These are phyloP conservation scores for Pimephales promelas DNA, from an alignment of 2,113 vertebrate genomes.

Conservation along the genomic window DNA sequence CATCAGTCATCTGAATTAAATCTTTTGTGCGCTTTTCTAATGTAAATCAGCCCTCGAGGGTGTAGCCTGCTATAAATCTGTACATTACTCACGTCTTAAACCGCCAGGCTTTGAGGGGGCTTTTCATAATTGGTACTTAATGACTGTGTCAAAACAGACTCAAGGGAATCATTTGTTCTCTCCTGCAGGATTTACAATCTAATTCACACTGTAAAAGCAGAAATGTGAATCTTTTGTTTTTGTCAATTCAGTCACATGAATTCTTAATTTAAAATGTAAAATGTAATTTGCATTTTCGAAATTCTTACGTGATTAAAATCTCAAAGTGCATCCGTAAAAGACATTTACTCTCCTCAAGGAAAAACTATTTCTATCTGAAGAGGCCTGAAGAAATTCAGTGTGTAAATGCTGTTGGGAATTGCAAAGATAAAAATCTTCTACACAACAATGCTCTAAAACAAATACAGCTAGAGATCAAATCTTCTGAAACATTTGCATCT, in stretches of 20 bases:
- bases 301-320: not conserved
- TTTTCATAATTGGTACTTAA: constrained; percentile 23
- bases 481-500: not conserved
- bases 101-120: not conserved
- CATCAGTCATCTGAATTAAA: constrained; percentile 20
- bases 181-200: not conserved
- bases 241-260: not conserved
- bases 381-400: not conserved
- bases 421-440: not conserved
- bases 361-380: not conserved
- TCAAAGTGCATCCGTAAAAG: not conserved
- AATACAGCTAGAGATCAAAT: not conserved
- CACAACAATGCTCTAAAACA: not conserved
- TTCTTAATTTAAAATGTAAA: not conserved
- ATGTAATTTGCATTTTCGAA: not conserved
- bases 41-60: constrained; percentile 21
- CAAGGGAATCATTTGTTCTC: not conserved
- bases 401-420: not conserved
- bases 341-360: not conserved
- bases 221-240: not conserved
- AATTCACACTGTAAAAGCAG: not conserved
- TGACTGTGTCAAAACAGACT: constrained; percentile 19
- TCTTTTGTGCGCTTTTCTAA: constrained; percentile 16
- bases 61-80: constrained; percentile 8
- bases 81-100: constrained; percentile 1